Percentiles rank a stretch among this genome's conserved stretches.
Conservation (phyloP, 2,113 vertebrate species). For the Oostethus manadensis region DNA sequence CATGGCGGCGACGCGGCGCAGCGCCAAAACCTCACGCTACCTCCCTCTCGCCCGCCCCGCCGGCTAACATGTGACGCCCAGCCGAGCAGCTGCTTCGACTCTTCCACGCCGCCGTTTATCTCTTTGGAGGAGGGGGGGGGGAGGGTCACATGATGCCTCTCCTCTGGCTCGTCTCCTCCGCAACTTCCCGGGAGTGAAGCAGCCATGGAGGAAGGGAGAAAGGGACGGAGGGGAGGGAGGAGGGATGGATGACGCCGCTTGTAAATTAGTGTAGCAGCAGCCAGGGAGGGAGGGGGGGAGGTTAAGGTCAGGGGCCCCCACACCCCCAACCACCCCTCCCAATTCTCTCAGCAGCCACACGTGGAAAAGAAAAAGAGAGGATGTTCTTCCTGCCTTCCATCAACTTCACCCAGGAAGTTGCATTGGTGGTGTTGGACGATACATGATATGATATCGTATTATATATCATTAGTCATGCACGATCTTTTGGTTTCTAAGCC, state of each 20-base stretch:
- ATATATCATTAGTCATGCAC: too few species aligned
- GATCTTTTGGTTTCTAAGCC: too few species aligned
- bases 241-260: conserved; percentile 22
- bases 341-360: conserved; percentile 33
- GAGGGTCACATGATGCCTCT: neutral
- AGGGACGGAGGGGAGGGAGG: conserved; percentile 2
- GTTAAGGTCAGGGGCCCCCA: conserved; percentile 22
- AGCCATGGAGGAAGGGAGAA: conserved; percentile 4
- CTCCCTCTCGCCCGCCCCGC: neutral
- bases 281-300: neutral
- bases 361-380: conserved; percentile 61
- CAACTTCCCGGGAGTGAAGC: neutral
- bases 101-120: too few species aligned
- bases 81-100: neutral
- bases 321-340: neutral
- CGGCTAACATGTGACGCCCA: neutral
- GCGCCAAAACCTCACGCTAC: conserved; percentile 50
- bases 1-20: conserved; percentile 77
- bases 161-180: neutral
- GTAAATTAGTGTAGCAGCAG: conserved; percentile 38
- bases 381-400: conserved; percentile 65
- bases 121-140: too few species aligned
- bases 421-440: too few species aligned
- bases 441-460: too few species aligned
- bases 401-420: too few species aligned